These are phyloP conservation scores for Acronicta leporina DNA, from an alignment of 2,888 invertebrate genomes.

Conservation along the genomic window DNA sequence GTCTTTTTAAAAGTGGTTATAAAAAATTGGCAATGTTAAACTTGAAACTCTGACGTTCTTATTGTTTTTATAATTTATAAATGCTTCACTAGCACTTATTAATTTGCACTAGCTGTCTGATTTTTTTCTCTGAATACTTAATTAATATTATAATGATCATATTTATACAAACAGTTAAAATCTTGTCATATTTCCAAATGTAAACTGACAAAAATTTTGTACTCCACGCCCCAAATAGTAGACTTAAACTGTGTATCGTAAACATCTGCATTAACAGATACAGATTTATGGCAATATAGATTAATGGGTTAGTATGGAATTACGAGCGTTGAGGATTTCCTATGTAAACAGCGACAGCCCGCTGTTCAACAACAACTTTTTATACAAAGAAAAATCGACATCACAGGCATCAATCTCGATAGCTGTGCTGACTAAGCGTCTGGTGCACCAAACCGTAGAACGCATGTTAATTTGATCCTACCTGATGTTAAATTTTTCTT, in stretches of 20 bases:
- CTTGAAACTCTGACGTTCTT: conserved; percentile 12
- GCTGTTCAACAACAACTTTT: background rate
- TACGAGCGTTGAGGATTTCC: conserved; percentile 35
- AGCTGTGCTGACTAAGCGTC: too few species aligned
- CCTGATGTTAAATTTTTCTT: too few species aligned
- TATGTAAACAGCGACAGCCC: conserved; percentile 10
- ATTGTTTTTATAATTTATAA: too few species aligned
- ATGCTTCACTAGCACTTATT: too few species aligned
- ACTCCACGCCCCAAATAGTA: conserved; percentile 39
- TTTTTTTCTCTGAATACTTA: background rate
- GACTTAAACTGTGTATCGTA: conserved; percentile 42
- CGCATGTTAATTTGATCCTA: too few species aligned
- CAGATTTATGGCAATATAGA: conserved; percentile 46
- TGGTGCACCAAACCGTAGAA: too few species aligned
- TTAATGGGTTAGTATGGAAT: conserved; percentile 45
- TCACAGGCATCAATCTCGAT: too few species aligned
- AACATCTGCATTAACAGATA: conserved; percentile 47
- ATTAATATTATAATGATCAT: too few species aligned
- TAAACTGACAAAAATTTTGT: conserved; percentile 42
- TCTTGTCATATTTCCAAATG: conserved; percentile 23
- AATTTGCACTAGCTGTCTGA: background rate
- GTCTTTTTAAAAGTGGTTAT: conserved; percentile 5
- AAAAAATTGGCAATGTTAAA: conserved; percentile 4
- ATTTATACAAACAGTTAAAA: conserved; percentile 4
- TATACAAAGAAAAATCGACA: background rate